phyloP scores from a whole-genome alignment of 2,113 vertebrate species.

The Brachionichthys hirsutus region DNA sequence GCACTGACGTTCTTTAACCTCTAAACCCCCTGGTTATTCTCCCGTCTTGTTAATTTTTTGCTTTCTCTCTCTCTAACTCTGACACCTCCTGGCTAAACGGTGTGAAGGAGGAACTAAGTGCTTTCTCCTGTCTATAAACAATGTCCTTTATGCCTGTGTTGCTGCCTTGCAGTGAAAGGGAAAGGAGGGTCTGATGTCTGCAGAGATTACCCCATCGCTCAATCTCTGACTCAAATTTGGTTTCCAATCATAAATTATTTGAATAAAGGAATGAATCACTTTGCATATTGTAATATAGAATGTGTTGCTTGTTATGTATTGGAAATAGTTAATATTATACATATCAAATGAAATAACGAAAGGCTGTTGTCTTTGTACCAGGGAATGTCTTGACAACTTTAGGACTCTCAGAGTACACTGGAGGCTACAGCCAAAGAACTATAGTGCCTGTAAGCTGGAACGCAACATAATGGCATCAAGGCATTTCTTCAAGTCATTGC shows the following conservation, averaged over 20 bases:
- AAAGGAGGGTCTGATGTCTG: slow-evolving; percentile 40
- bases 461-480: slow-evolving; percentile 27
- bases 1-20: slow-evolving; percentile 26
- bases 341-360: neutral
- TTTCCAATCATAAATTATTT: slow-evolving; percentile 17
- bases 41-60: slow-evolving; percentile 20
- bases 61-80: slow-evolving; percentile 32
- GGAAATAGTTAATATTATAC: neutral
- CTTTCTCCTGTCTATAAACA: slow-evolving; percentile 73
- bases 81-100: slow-evolving; percentile 66
- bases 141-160: slow-evolving; percentile 60
- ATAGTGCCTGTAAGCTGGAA: slow-evolving; percentile 15
- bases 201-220: slow-evolving; percentile 50
- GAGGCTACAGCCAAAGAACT: slow-evolving; percentile 20
- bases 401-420: slow-evolving; percentile 6
- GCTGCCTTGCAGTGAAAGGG: slow-evolving; percentile 27
- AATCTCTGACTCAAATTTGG: slow-evolving; percentile 19
- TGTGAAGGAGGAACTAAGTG: slow-evolving; percentile 74
- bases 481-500: slow-evolving; percentile 21
- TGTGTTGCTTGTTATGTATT: too few relatives aligned
- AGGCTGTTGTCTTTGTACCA: neutral
- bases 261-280: too few relatives aligned
- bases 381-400: slow-evolving; percentile 17
- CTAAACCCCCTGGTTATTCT: slow-evolving; percentile 35
- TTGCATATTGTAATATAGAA: too few relatives aligned